Percentiles rank a stretch among this genome's conserved stretches.
These are phyloP conservation scores for Albula glossodonta DNA, from an alignment of 2,113 vertebrate species.

Conservation along the genomic window DNA sequence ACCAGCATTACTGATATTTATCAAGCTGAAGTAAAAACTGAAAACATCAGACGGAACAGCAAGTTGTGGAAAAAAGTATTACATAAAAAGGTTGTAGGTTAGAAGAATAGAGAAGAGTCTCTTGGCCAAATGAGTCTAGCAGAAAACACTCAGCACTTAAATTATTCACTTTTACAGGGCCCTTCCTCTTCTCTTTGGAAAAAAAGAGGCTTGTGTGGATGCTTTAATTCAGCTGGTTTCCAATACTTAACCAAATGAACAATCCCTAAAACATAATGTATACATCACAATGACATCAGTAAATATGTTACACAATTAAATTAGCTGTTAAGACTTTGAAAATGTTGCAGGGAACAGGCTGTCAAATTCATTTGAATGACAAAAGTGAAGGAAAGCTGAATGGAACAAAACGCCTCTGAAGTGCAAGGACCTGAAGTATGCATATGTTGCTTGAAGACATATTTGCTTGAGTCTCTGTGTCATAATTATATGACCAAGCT, in stretches of 20 bases:
- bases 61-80: constrained; percentile 44
- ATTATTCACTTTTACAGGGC: constrained; percentile 8
- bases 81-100: constrained; percentile 36
- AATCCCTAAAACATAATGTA: neutral
- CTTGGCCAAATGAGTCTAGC: constrained; percentile 11
- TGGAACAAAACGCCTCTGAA: constrained; percentile 22
- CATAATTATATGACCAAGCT: constrained; percentile 9
- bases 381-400: constrained; percentile 4
- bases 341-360: neutral
- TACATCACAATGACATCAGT: neutral
- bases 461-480: constrained; percentile 20
- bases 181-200: constrained; percentile 11
- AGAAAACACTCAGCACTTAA: constrained; percentile 4
- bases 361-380: constrained; percentile 17
- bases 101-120: constrained; percentile 8
- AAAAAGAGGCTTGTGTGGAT: constrained; percentile 17
- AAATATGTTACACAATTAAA: neutral
- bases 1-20: constrained; percentile 57
- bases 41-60: constrained; percentile 38
- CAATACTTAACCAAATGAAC: neutral
- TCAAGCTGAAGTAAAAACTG: constrained; percentile 43
- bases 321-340: neutral
- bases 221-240: neutral
- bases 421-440: constrained; percentile 38
- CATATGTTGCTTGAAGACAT: constrained; percentile 40